phyloP scores from a whole-genome alignment of 2,888 invertebrate species.

The Spialia ferax region DNA sequence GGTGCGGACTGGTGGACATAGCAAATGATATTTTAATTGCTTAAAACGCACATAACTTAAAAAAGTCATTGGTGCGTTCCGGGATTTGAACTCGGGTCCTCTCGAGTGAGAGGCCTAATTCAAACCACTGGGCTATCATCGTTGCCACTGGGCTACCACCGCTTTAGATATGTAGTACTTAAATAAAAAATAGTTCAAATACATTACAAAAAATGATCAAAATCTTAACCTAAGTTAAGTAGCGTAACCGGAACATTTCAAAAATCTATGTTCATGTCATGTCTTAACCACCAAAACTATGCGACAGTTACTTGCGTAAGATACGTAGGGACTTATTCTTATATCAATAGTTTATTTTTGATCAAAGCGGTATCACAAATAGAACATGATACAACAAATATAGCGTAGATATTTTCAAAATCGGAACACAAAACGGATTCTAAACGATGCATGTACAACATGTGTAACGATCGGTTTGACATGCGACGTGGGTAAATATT shows the following conservation, averaged over 20 bases:
- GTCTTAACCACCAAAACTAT: background rate
- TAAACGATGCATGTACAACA: constrained; percentile 67
- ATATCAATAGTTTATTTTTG: constrained; percentile 3
- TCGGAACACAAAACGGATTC: constrained; percentile 26
- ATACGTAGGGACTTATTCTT: no score
- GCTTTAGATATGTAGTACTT: no score
- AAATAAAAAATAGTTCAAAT: no score
- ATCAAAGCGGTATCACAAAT: constrained; percentile 19
- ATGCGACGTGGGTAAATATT: constrained; percentile 67
- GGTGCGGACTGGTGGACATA: no score
- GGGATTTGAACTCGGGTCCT: no score
- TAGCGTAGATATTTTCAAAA: constrained; percentile 22
- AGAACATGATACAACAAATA: constrained; percentile 18
- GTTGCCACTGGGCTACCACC: no score
- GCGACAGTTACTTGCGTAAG: background rate
- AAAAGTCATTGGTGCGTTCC: no score
- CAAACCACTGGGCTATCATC: no score
- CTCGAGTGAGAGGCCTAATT: no score
- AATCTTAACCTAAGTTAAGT: background rate
- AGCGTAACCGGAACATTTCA: background rate
- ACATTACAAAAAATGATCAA: no score
- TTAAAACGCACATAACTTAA: no score
- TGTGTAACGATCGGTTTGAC: constrained; percentile 57
- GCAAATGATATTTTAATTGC: no score
- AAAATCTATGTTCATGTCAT: background rate